These are phyloP conservation scores for Spheniscus mendiculus DNA, from an alignment of 2,113 vertebrate genomes.

Conservation along the genomic window DNA sequence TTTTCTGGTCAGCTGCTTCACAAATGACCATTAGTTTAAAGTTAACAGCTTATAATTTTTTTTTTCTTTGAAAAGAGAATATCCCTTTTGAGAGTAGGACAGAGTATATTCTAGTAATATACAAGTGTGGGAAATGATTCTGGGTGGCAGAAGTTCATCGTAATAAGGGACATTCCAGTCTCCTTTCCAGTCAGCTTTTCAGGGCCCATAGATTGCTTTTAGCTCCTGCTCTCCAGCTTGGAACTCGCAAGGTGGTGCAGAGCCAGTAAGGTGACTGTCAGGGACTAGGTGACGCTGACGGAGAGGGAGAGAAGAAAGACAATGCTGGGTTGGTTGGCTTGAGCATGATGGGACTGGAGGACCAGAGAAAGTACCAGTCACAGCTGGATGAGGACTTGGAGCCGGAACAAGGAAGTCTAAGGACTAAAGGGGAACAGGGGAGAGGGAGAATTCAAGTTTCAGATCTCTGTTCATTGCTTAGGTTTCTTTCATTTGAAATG, in stretches of 20 bases:
- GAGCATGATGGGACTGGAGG: background rate
- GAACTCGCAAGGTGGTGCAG: background rate
- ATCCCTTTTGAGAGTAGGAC: background rate
- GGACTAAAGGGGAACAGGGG: background rate
- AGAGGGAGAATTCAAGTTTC: background rate
- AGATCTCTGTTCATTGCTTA: background rate
- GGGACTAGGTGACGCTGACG: background rate
- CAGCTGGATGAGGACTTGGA: background rate
- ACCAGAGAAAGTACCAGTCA: background rate
- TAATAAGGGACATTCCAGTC: background rate
- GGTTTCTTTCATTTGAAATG: conserved; percentile 21
- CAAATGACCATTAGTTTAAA: background rate
- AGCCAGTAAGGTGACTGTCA: background rate
- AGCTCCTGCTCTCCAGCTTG: background rate
- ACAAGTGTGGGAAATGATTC: background rate
- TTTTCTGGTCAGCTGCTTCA: conserved; percentile 14
- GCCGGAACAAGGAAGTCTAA: background rate
- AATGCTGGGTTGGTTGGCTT: background rate
- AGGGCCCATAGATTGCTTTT: background rate
- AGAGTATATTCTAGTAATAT: background rate
- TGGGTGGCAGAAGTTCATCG: background rate
- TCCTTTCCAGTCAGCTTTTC: background rate
- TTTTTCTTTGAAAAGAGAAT: background rate
- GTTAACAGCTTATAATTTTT: background rate
- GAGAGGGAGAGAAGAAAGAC: background rate